Percentiles rank a stretch among this genome's conserved stretches.
phyloP scores from a whole-genome alignment of 2,888 invertebrate genomes.

The Macaria liturata region DNA sequence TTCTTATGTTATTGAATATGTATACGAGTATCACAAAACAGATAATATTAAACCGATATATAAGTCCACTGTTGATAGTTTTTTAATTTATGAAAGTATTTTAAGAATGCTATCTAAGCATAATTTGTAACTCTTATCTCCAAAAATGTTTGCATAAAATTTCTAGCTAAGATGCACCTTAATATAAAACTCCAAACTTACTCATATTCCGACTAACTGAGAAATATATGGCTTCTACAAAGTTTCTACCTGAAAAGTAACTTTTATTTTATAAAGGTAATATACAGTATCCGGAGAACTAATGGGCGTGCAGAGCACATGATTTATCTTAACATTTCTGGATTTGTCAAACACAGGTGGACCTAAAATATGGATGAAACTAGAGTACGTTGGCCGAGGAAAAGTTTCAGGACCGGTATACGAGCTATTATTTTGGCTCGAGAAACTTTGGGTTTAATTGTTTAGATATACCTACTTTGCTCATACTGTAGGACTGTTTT shows the following conservation, averaged over 20 bases:
- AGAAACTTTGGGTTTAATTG: too few species aligned
- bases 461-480: too few species aligned
- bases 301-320: slow-evolving; percentile 32
- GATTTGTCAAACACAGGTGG: slow-evolving; percentile 40
- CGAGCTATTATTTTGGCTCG: slow-evolving; percentile 14
- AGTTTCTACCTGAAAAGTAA: slow-evolving; percentile 22
- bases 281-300: slow-evolving; percentile 27
- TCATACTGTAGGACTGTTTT: too few species aligned
- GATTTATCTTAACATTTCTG: slow-evolving; percentile 36
- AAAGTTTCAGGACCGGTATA: slow-evolving; percentile 24
- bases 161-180: not conserved
- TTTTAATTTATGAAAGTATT: too few species aligned
- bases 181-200: slow-evolving; percentile 2
- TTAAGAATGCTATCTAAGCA: too few species aligned
- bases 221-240: slow-evolving; percentile 19
- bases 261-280: slow-evolving; percentile 30
- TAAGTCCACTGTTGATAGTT: too few species aligned
- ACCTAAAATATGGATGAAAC: slow-evolving; percentile 32
- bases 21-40: too few species aligned
- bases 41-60: too few species aligned
- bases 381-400: slow-evolving; percentile 21
- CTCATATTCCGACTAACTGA: slow-evolving; percentile 9
- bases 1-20: too few species aligned
- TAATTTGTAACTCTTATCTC: too few species aligned
- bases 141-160: too few species aligned